phyloP scores from a whole-genome alignment of 2,888 invertebrate species.

The Copidosoma aretas region DNA sequence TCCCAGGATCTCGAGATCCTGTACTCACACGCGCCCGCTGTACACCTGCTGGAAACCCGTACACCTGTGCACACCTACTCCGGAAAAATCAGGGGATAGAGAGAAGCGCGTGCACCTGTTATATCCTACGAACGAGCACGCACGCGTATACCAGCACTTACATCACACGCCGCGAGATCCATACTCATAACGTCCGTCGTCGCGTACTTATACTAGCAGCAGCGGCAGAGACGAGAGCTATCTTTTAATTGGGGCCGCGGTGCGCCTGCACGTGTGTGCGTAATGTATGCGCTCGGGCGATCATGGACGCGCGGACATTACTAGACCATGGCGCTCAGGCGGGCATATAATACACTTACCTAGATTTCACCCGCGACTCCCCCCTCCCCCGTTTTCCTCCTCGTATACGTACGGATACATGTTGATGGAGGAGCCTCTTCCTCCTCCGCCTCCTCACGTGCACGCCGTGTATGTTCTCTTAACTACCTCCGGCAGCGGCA shows the following conservation, averaged over 20 bases:
- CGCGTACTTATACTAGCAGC: not conserved
- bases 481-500: slow-evolving; percentile 44
- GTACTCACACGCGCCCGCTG: no score
- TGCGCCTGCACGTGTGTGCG: not conserved
- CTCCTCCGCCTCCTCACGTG: not conserved
- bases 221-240: not conserved
- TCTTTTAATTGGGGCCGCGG: slow-evolving; percentile 38
- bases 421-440: not conserved
- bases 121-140: no score
- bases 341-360: slow-evolving; percentile 63
- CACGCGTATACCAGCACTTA: no score
- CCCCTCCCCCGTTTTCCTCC: slow-evolving; percentile 16
- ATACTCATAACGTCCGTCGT: no score
- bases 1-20: no score
- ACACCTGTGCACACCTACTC: not conserved
- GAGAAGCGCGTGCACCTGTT: not conserved
- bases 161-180: no score
- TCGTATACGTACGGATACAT: slow-evolving; percentile 34
- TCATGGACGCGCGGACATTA: slow-evolving; percentile 57
- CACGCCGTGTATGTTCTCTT: slow-evolving; percentile 27
- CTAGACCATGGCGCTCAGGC: slow-evolving; percentile 60
- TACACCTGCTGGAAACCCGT: not conserved
- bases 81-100: not conserved
- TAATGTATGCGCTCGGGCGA: slow-evolving; percentile 50
- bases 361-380: slow-evolving; percentile 58